Percentiles rank a stretch among this genome's conserved stretches.
These are phyloP conservation scores for Gerris buenoi DNA, from an alignment of 1,140 invertebrate genomes.

Conservation along the genomic window DNA sequence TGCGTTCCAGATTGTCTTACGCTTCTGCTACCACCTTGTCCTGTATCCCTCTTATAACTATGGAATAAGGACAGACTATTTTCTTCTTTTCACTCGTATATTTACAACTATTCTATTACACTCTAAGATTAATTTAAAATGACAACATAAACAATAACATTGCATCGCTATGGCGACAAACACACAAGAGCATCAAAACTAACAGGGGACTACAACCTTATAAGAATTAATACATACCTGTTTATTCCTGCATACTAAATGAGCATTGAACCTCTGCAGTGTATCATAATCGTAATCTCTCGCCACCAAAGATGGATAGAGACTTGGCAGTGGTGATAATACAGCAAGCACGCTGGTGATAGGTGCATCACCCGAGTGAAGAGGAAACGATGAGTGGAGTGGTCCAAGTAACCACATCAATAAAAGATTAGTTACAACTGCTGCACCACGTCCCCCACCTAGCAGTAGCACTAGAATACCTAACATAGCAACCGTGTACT, in stretches of 20 bases:
- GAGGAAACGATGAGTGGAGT: conserved; percentile 49
- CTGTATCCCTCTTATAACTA: too few species aligned
- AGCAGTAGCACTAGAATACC: conserved; percentile 43
- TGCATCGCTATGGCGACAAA: too few species aligned
- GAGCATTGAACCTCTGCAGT: conserved; percentile 36
- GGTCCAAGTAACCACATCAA: conserved; percentile 24
- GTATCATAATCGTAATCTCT: conserved; percentile 48
- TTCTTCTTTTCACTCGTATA: too few species aligned
- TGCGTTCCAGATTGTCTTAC: too few species aligned
- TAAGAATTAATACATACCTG: conserved; percentile 39
- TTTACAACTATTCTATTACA: too few species aligned
- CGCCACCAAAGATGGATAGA: conserved; percentile 45
- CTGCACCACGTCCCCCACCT: conserved; percentile 39
- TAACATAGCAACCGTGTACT: conserved; percentile 43
- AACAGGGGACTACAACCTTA: too few species aligned
- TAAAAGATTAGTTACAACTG: conserved; percentile 42
- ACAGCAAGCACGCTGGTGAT: background rate
- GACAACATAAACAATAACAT: too few species aligned
- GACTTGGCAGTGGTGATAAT: conserved; percentile 34
- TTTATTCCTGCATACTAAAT: conserved; percentile 47
- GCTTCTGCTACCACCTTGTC: too few species aligned
- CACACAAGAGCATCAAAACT: too few species aligned
- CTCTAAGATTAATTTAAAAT: too few species aligned
- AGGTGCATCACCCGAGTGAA: conserved; percentile 47
- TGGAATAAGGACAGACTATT: too few species aligned